Evolutionary conservation across 2,797 vertebrate genomes (phyloP), one percentile per base, ranked within the genome.

Genomic region (Chelonia mydas): DNA sequence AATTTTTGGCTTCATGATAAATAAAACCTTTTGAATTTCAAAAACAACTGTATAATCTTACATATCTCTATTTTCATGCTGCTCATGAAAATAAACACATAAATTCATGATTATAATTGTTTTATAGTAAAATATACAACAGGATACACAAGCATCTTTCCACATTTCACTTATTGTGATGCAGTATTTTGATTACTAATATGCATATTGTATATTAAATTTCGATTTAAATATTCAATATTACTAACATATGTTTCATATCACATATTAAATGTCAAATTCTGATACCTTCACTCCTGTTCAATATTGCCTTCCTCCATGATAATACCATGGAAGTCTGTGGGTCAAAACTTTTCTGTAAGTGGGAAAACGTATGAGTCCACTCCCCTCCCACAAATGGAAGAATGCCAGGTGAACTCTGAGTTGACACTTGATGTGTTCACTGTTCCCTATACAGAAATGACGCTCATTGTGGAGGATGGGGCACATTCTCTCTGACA

Each of bases 211-310:
- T 37, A 78, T 61, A 74, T 1, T 2, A 93, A 93, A 87, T 54
- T 84, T 57, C 89, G 72, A 90, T 94, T 94, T 91, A 54, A 88
- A 92, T 96, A 90, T 84, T 80, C 86, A 94, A 41, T 85, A 53
- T 51, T 89, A 94, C 82, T 74, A 47, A 84, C 28, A 54, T 54
- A 31, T 37, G n/a, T 37, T 33, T 11, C 61, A 31, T 54, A 33
- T 15, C 96, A 80, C 65, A 91, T 49, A 86, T 59, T 76, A 78
- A 91, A 89, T 61, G 51, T 74, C 45, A 53, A 65, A 96, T 97
- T 96, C 94, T 93, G 83, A 90, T 91, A 83, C 81, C 45, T 94
- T 96, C 96, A 82, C 84, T 95, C 94, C 94, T 17, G 59, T 11
- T 82, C 49, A 78, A 50, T 23, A 93, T 33, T 65, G 82, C 57